These are phyloP conservation scores for Collichthys lucidus DNA, from an alignment of 2,113 vertebrate genomes.

Conservation along the genomic window DNA sequence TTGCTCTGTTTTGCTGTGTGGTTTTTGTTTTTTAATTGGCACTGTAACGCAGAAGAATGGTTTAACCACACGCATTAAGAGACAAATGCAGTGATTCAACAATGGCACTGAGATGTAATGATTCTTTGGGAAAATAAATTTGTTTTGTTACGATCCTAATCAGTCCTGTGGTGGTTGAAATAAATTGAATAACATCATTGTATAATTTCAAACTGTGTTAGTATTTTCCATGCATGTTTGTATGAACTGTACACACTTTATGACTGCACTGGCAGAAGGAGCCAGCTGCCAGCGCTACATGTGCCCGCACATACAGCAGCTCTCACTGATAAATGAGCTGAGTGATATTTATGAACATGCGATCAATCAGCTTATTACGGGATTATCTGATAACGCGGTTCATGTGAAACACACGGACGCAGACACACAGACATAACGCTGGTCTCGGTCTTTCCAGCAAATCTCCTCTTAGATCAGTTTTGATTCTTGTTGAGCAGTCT, in stretches of 20 bases:
- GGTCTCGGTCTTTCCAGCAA: conserved; percentile 4
- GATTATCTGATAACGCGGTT: conserved; percentile 46
- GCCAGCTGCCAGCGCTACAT: background rate
- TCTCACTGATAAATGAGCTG: conserved; percentile 43
- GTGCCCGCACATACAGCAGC: conserved; percentile 1
- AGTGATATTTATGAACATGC: conserved; percentile 55
- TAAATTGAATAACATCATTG: background rate
- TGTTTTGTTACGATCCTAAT: background rate
- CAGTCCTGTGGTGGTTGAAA: background rate
- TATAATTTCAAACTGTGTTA: background rate
- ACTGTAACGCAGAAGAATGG: background rate
- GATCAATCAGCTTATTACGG: conserved; percentile 67
- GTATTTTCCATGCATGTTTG: background rate
- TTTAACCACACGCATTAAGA: background rate
- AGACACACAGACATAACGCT: conserved; percentile 25
- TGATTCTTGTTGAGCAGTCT: conserved; percentile 31
- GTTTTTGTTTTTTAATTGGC: background rate
- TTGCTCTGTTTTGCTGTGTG: background rate
- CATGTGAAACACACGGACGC: conserved; percentile 39
- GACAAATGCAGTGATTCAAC: background rate
- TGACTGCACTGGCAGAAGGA: background rate
- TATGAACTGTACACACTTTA: background rate
- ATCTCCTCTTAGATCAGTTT: conserved; percentile 39
- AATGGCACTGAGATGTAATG: background rate
- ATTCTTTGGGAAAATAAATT: background rate